These are phyloP conservation scores for Argopecten irradians DNA, from an alignment of 1,140 invertebrate genomes.

Conservation along the genomic window DNA sequence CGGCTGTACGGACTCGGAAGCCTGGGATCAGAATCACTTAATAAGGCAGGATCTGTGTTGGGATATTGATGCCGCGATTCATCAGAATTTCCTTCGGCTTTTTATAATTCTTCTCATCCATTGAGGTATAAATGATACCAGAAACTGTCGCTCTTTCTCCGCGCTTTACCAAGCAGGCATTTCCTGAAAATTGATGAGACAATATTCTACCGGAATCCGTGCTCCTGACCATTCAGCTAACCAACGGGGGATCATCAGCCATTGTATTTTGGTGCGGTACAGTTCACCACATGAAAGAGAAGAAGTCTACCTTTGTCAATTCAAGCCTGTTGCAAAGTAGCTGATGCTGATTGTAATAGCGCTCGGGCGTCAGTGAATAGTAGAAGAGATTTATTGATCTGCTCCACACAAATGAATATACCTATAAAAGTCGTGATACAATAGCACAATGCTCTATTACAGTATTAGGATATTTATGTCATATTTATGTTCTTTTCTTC, in stretches of 20 bases:
- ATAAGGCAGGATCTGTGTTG: not conserved
- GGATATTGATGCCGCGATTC: slow-evolving; percentile 15
- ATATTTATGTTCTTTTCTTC: not conserved
- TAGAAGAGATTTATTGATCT: not conserved
- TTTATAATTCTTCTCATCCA: slow-evolving; percentile 11
- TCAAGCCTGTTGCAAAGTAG: not conserved
- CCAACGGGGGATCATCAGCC: not conserved
- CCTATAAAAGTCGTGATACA: not conserved
- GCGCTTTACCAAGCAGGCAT: slow-evolving; percentile 13
- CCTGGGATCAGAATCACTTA: not conserved
- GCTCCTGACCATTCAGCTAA: not conserved
- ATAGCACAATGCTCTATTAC: not conserved
- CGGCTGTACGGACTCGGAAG: not conserved
- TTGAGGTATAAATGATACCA: slow-evolving; percentile 18
- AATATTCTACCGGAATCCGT: not conserved
- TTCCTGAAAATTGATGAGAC: slow-evolving; percentile 17
- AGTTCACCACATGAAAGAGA: not conserved
- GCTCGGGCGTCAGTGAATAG: not conserved
- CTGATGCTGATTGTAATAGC: not conserved
- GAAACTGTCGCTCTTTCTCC: not conserved
- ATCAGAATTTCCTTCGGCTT: slow-evolving; percentile 21
- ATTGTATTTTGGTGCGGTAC: not conserved
- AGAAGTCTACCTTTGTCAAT: not conserved
- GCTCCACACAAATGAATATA: not conserved
- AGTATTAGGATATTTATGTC: not conserved